Evolutionary conservation across 2,888 invertebrate species (phyloP), one percentile per base, ranked within the genome.

Genomic region (Zelleria hepariella): DNA sequence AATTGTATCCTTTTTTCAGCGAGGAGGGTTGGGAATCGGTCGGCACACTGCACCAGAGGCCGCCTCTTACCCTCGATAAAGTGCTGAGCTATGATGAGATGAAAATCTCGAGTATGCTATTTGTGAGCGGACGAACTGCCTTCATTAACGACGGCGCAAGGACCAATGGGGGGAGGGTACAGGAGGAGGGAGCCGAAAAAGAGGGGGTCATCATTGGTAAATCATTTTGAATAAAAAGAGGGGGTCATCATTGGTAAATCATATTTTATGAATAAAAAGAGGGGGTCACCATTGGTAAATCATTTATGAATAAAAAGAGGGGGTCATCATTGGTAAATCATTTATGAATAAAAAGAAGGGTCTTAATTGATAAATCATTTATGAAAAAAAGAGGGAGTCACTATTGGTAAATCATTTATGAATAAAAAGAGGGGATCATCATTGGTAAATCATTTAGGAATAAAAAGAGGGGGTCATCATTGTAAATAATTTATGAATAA

Each of bases 11-110:
- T n/a, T n/a, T n/a, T 58, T 69, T 48, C 52, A 90, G 90, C 2
- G 69, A 77, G 2, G 89, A 85, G 0, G 90, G 90, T 0, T 93
- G 92, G 92, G 91, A 92, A 63, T 69, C 74, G 18, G 82, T 92
- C 1, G 93, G 93, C 24, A 91, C 90, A 0, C 73, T 86, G 15
- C 73, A 84, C 0, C 91, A 92, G 63, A 82, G 81, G 21, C 80
- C 86, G 0, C 91, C 91, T 0, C 66, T 92, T 5, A 62, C 89
- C 0, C 71, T 92, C 2, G 81, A 88, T 23, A 87, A 90, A 64
- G 91, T 90, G 63, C 74, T 92, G 24, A 92, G 92, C 58, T 93
- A 93, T 66, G 92, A 92, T 58, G 92, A 93, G 72, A 86, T 93
- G 65, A 92, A 92, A 67, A 64, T 92, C 1, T 90, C 92, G 0